Percentiles rank a stretch among this genome's conserved stretches.
Conservation (phyloP, 2,113 vertebrate species). For the Dryoscopus gambensis region DNA sequence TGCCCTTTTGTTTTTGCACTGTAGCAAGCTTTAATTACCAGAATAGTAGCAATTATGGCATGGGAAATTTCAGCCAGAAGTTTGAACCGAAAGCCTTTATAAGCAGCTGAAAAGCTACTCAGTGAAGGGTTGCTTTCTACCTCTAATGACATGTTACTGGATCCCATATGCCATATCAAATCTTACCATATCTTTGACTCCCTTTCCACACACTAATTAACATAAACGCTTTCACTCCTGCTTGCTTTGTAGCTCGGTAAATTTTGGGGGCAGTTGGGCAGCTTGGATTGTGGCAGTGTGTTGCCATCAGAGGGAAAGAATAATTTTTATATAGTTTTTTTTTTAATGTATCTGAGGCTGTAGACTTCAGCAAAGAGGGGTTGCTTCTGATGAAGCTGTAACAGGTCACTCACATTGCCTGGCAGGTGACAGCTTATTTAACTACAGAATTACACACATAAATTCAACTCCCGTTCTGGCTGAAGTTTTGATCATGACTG, state of each 20-base stretch:
- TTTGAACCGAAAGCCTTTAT: slow-evolving; percentile 19
- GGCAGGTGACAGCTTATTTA: not conserved
- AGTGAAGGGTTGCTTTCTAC: not conserved
- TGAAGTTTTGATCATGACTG: not conserved
- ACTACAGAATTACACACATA: not conserved
- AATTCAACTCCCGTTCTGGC: not conserved
- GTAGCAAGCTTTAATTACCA: slow-evolving; percentile 24
- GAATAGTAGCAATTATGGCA: slow-evolving; percentile 12
- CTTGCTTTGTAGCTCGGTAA: not conserved
- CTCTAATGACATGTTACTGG: slow-evolving; percentile 16
- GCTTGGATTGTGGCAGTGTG: not conserved
- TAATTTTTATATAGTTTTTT: not conserved
- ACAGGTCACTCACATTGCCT: not conserved
- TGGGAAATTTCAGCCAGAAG: slow-evolving; percentile 5
- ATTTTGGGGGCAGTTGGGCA: not conserved
- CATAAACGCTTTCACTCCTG: not conserved
- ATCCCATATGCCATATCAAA: not conserved
- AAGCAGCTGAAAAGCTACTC: slow-evolving; percentile 4
- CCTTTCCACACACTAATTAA: not conserved
- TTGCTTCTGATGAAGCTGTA: not conserved
- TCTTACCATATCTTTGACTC: not conserved
- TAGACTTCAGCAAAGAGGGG: not conserved
- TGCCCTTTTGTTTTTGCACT: not conserved
- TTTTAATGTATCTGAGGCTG: not conserved
- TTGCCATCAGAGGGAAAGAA: not conserved